Evolutionary conservation across 1,140 invertebrate species (phyloP).

Genomic region (Nasonia giraulti): DNA sequence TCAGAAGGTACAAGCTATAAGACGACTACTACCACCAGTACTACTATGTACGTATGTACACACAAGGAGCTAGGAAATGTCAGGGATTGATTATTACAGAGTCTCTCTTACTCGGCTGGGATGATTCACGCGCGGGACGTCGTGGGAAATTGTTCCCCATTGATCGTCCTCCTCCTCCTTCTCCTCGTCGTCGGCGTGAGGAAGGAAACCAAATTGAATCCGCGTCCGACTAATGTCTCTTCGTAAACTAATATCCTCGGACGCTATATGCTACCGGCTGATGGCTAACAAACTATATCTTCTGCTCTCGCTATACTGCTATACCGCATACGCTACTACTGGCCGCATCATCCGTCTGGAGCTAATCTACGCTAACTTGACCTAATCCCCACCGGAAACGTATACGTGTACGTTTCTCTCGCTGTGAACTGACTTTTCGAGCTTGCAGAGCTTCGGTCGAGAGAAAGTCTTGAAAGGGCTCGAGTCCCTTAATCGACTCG

Average conservation of each 20-base stretch:
- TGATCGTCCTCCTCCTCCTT: conserved; percentile 2
- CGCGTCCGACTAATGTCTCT: conserved; percentile 43
- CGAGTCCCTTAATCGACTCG: conserved; percentile 12
- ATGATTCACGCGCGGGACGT: conserved; percentile 6
- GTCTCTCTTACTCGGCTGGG: background rate
- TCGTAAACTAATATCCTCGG: conserved; percentile 44
- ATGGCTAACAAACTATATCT: conserved; percentile 22
- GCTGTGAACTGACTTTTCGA: background rate
- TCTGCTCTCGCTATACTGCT: background rate
- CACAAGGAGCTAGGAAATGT: background rate
- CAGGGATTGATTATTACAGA: conserved; percentile 43
- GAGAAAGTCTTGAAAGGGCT: background rate
- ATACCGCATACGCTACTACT: background rate
- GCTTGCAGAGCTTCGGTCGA: background rate
- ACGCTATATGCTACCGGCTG: background rate
- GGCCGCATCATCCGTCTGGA: background rate
- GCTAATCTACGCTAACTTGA: conserved; percentile 44
- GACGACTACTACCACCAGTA: no score
- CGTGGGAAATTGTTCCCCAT: conserved; percentile 44
- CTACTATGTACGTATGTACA: background rate
- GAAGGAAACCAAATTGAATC: conserved; percentile 46
- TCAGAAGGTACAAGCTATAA: conserved; percentile 13
- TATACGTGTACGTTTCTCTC: background rate
- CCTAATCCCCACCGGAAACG: conserved; percentile 27
- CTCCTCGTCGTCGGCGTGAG: background rate